Evolutionary conservation across 1,140 invertebrate genomes (phyloP).

Genomic region (Proales similis): DNA sequence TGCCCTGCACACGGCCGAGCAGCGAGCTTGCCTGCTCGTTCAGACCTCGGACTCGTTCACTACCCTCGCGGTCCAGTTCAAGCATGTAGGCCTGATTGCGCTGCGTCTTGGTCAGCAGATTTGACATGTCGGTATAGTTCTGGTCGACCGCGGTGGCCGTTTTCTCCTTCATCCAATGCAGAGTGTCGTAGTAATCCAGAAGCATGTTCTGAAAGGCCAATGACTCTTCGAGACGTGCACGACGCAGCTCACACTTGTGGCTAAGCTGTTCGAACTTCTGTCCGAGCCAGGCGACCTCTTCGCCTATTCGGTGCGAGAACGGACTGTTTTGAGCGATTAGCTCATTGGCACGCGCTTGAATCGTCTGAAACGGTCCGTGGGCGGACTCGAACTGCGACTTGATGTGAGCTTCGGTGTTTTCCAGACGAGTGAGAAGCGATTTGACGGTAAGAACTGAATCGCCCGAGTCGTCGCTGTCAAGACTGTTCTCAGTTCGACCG

Average conservation of each 20-base stretch:
- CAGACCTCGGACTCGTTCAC: constrained; percentile 14
- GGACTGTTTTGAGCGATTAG: not conserved
- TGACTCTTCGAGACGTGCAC: constrained; percentile 19
- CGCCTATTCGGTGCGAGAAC: not conserved
- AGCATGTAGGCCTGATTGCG: constrained; percentile 96
- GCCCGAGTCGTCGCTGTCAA: constrained; percentile 5
- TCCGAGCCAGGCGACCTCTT: not conserved
- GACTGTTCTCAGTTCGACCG: not conserved
- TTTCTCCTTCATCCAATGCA: constrained; percentile 82
- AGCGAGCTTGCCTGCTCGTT: constrained; percentile 13
- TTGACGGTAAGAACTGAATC: constrained; percentile 25
- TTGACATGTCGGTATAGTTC: constrained; percentile 79
- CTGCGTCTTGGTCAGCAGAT: constrained; percentile 83
- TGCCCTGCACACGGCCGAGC: constrained; percentile 9
- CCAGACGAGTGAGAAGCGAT: constrained; percentile 18
- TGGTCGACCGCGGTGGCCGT: constrained; percentile 80
- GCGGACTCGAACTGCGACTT: constrained; percentile 28
- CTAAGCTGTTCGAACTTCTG: not conserved
- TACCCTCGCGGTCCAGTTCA: constrained; percentile 60
- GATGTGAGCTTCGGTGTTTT: constrained; percentile 18
- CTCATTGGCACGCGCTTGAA: not conserved
- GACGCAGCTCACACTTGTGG: not conserved
- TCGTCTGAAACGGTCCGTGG: constrained; percentile 13
- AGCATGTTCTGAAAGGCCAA: constrained; percentile 32
- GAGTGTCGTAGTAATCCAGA: constrained; percentile 15